phyloP scores from a whole-genome alignment of 2,113 vertebrate species.

The Gnathonemus longibarbis region DNA sequence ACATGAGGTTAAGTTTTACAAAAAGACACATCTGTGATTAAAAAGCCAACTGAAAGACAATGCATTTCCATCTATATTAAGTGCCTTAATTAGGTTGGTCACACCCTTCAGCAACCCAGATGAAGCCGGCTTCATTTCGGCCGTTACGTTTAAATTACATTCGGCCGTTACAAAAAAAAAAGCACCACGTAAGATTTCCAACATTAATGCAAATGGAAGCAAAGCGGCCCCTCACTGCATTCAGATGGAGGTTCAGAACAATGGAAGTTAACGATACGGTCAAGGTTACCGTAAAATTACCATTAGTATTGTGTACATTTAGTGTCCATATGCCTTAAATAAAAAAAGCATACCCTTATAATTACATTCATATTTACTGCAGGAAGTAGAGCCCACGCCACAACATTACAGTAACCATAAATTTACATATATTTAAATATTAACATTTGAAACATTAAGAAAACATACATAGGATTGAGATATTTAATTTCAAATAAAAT shows the following conservation, averaged over 20 bases:
- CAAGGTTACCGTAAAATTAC: not conserved
- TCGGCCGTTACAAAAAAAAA: too few species aligned
- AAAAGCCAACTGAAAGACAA: not conserved
- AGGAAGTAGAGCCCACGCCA: not conserved
- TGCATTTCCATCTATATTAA: not conserved
- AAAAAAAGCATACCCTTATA: not conserved
- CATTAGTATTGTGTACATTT: not conserved
- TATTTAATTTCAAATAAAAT: not conserved
- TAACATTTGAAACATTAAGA: not conserved
- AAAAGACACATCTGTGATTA: not conserved
- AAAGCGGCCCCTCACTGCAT: not conserved
- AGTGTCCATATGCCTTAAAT: not conserved
- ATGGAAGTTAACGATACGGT: not conserved
- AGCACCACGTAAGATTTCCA: not conserved
- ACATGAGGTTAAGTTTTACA: not conserved
- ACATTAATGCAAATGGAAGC: not conserved
- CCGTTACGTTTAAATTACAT: not conserved
- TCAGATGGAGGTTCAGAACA: not conserved
- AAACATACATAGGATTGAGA: not conserved
- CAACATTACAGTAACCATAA: not conserved
- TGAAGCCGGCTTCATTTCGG: not conserved
- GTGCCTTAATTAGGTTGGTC: not conserved
- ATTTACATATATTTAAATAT: not conserved
- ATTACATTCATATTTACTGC: not conserved
- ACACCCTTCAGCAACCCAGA: not conserved